These are phyloP conservation scores for Adelges cooleyi DNA, from an alignment of 1,140 invertebrate genomes.

Conservation along the genomic window DNA sequence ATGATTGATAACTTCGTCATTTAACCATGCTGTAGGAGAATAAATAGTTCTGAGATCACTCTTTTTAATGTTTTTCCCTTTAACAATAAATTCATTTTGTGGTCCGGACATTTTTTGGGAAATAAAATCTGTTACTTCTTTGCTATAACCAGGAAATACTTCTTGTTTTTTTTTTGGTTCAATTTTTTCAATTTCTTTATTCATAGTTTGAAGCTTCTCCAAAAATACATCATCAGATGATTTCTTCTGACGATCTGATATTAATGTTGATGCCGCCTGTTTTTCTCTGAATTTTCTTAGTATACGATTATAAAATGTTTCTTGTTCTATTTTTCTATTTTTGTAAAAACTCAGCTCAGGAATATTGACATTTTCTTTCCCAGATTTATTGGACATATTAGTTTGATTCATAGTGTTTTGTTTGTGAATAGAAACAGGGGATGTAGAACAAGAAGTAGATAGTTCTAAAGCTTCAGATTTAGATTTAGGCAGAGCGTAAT, in stretches of 20 bases:
- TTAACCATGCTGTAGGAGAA: not conserved
- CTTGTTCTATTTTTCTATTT: not conserved
- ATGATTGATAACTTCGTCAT: slow-evolving; percentile 22
- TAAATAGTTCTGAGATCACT: not conserved
- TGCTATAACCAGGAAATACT: not conserved
- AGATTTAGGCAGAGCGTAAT: not conserved
- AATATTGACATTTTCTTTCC: slow-evolving; percentile 6
- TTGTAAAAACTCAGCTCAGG: not conserved
- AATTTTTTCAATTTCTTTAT: not conserved
- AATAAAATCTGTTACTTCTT: not conserved
- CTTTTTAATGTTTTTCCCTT: slow-evolving; percentile 10
- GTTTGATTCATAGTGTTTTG: not conserved
- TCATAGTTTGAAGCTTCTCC: not conserved
- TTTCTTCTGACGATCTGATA: not conserved
- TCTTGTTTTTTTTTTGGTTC: slow-evolving; percentile 3
- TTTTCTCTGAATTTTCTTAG: slow-evolving; percentile 12
- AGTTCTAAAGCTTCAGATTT: not conserved
- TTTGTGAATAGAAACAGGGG: not conserved
- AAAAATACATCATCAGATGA: not conserved
- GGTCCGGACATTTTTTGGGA: not conserved
- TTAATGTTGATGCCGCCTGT: not conserved
- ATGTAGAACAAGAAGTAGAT: not conserved
- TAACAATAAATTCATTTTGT: not conserved
- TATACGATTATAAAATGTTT: slow-evolving; percentile 2
- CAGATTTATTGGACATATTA: not conserved